phyloP scores from a whole-genome alignment of 92 coral and sea anemone genomes.

The Muricea muricata region DNA sequence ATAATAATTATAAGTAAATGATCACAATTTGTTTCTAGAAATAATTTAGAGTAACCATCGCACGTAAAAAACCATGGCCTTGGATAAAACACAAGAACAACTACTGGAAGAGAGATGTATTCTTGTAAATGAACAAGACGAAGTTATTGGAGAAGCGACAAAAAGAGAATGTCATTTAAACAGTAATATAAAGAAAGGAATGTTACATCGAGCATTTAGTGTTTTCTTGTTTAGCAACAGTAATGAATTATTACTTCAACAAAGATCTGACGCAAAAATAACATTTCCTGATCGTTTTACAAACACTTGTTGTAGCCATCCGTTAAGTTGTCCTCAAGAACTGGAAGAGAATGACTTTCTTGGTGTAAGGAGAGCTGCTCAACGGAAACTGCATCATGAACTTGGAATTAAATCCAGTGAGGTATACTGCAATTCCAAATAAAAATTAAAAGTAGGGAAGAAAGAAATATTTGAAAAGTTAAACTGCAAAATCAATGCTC shows the following conservation, averaged over 20 bases:
- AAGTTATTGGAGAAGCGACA: constrained; percentile 78
- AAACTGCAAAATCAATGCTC: no score
- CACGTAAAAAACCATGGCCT: not conserved
- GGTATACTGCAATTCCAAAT: no score
- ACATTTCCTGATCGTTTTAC: constrained; percentile 89
- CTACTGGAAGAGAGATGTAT: constrained; percentile 68
- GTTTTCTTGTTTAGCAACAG: constrained; percentile 84
- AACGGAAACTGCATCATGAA: constrained; percentile 82
- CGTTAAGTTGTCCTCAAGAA: constrained; percentile 72
- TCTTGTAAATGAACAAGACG: constrained; percentile 81
- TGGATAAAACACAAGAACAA: not conserved
- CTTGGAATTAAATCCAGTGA: constrained; percentile 74
- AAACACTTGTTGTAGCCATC: constrained; percentile 93
- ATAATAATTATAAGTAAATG: no score
- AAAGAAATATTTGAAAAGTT: no score
- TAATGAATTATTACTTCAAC: constrained; percentile 81
- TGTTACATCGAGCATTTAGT: constrained; percentile 96
- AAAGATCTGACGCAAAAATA: constrained; percentile 84
- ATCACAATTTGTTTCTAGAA: not conserved
- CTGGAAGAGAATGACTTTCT: constrained; percentile 70
- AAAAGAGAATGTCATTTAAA: constrained; percentile 90
- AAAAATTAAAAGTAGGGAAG: no score
- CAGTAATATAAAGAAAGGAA: constrained; percentile 80
- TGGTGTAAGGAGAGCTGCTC: constrained; percentile 89
- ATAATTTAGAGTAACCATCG: not conserved